phyloP scores from a whole-genome alignment of 64 coral and sea anemone species.

The Pocillopora verrucosa region DNA sequence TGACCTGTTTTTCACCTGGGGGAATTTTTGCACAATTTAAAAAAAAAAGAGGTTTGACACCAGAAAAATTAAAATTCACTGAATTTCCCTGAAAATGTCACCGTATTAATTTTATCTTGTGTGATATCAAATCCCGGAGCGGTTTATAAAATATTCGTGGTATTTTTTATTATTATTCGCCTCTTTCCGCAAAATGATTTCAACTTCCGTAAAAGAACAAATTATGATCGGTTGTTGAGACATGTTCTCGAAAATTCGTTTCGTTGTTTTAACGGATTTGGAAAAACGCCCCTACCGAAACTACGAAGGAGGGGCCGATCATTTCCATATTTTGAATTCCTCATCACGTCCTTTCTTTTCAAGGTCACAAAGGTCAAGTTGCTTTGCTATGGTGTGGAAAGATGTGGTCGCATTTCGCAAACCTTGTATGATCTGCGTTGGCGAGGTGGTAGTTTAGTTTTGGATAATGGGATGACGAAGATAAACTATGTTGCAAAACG shows the following conservation, averaged over 20 bases:
- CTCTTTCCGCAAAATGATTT: neutral
- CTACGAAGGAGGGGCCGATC: neutral
- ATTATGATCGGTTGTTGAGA: neutral
- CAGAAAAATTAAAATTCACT: no score
- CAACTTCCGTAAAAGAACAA: slow-evolving; percentile 12
- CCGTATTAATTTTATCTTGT: no score
- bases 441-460: neutral
- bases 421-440: neutral
- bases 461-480: neutral
- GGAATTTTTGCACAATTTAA: no score
- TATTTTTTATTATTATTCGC: neutral
- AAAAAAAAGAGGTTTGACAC: no score
- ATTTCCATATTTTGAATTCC: neutral
- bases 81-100: no score
- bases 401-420: neutral
- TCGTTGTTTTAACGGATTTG: neutral
- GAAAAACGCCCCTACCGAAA: neutral
- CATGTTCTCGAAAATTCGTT: slow-evolving; percentile 16
- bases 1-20: no score
- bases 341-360: neutral
- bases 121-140: neutral
- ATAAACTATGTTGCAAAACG: no score
- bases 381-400: neutral
- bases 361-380: neutral
- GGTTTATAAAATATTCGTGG: neutral